Evolutionary conservation across 1,140 invertebrate species (phyloP), one percentile per base, ranked within the genome.

Genomic region (Campoletis sonorensis): DNA sequence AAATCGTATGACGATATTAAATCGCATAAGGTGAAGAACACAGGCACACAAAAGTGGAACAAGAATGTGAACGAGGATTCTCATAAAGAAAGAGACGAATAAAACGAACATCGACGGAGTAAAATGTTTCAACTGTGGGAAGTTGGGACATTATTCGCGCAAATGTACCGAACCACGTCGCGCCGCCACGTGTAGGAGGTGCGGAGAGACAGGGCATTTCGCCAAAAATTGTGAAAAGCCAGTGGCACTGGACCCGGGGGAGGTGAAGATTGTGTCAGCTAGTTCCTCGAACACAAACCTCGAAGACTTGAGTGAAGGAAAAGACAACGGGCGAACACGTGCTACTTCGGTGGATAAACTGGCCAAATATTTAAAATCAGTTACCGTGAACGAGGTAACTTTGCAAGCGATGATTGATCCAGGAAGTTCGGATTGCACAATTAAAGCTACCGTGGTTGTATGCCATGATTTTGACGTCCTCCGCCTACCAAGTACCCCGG

Each of bases 111-210:
- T 40, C 21, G 37, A 18, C 8, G 67, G 5, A 4, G 27, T 54
- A 27, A 81, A 78, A 27, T 81, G 81, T 16, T 81, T 27, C 77
- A 81, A 81, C n/a, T 81, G 81, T 72, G 10, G 21, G 0, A 51
- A 72, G n/a, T 0, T 15, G 7, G 81, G 81, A 13, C 81, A 81
- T 78, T 78, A 71, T 18, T 27, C 67, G 13, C 61, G 71, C 5
- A 73, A 26, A 13, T 73, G 37, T 73, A 18, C 37, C 40, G 71
- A 73, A 23, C 64, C 78, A 21, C 18, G 67, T 13, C 61, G 64
- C 13, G 33, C 23, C 1, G 23, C 40, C 1, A 23, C 1, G 64
- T 79, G 78, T 16, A 27, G 45, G 45, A 40, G 37, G 45, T 79
- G 78, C 45, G 78, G 78, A 3, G 64, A 70, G 27, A 45, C 61